Evolutionary conservation across 2,113 vertebrate species (phyloP).

Genomic region (Sphyrna mokarran): DNA sequence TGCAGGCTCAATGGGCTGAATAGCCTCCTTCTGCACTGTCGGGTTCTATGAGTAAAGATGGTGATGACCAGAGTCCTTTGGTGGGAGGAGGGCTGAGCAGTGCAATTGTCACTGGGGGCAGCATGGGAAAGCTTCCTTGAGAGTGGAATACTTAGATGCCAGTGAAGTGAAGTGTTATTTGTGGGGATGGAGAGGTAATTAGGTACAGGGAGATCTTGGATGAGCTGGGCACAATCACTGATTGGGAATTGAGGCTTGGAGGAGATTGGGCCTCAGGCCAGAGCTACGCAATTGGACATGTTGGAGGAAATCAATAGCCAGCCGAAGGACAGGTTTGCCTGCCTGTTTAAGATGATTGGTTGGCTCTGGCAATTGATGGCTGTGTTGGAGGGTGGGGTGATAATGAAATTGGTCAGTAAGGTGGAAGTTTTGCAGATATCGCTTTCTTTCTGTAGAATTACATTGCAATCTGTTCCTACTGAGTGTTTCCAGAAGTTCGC

Average conservation of each 20-base stretch:
- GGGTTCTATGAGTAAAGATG: not conserved
- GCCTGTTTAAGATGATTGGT: not conserved
- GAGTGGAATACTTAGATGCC: no score
- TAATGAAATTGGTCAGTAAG: no score
- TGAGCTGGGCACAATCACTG: no score
- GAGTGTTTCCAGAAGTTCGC: no score
- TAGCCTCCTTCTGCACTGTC: no score
- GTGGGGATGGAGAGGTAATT: not conserved
- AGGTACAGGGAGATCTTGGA: not conserved
- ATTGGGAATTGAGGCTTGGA: no score
- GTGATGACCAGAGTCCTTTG: not conserved
- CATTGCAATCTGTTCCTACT: no score
- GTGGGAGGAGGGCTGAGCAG: not conserved
- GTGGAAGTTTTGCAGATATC: no score
- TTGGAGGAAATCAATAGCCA: no score
- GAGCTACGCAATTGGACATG: not conserved
- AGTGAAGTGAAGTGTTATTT: not conserved
- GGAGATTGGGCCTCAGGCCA: not conserved
- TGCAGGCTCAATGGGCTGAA: no score
- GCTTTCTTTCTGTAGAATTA: no score
- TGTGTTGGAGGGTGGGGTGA: no score
- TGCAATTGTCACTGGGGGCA: not conserved
- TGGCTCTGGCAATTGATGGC: not conserved
- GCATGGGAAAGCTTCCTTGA: not conserved
- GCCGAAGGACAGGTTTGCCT: not conserved